These are phyloP conservation scores for Pimpla rufipes DNA, from an alignment of 2,888 invertebrate species.

Conservation along the genomic window DNA sequence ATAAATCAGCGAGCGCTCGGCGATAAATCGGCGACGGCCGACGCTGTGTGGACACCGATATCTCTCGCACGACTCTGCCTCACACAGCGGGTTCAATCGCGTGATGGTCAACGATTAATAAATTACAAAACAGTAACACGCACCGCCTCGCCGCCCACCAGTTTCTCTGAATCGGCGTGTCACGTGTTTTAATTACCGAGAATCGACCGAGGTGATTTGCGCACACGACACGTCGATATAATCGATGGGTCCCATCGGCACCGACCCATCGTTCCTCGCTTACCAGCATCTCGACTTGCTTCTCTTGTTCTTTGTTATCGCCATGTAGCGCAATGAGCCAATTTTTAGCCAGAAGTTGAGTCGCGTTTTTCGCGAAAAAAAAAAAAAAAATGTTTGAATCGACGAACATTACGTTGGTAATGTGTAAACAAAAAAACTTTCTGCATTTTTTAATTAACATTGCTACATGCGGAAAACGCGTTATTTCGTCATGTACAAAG, in stretches of 20 bases:
- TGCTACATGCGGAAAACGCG: too few species aligned
- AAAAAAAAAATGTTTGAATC: too few species aligned
- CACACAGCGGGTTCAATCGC: not conserved
- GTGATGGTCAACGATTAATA: constrained; percentile 17
- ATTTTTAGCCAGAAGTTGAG: too few species aligned
- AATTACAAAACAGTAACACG: constrained; percentile 9
- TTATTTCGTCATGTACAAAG: too few species aligned
- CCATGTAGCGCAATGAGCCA: too few species aligned
- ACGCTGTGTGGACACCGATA: not conserved
- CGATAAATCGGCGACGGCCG: constrained; percentile 10
- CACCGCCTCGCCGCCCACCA: constrained; percentile 57
- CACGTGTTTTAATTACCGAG: constrained; percentile 72
- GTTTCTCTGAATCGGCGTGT: constrained; percentile 69
- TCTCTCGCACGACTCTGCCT: not conserved
- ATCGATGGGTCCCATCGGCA: constrained; percentile 9
- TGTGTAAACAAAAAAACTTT: too few species aligned
- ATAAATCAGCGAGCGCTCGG: constrained; percentile 10
- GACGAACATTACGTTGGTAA: too few species aligned
- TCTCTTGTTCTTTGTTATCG: not conserved
- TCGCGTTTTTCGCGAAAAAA: too few species aligned
- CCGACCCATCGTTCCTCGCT: not conserved
- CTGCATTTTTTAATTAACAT: too few species aligned
- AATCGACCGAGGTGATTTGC: constrained; percentile 47
- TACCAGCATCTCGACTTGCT: not conserved
- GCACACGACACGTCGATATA: constrained; percentile 4